These are phyloP conservation scores for Loxodonta africana DNA, from an alignment of 2,113 vertebrate genomes.

Conservation along the genomic window DNA sequence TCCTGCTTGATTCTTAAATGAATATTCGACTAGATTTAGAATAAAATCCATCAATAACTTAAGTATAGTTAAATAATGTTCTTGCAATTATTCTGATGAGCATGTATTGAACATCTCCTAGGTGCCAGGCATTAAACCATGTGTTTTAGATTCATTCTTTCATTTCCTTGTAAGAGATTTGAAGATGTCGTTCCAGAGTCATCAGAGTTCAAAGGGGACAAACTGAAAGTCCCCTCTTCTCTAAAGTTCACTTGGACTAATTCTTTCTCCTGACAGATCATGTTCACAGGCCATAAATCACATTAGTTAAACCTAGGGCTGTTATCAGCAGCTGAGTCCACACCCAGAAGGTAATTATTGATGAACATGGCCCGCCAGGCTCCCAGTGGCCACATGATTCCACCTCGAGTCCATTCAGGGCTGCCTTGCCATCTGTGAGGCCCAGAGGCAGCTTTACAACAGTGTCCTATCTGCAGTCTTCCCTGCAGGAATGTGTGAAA, in stretches of 20 bases:
- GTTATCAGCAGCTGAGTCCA: neutral
- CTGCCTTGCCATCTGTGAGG: neutral
- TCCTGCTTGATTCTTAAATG: slow-evolving; percentile 1
- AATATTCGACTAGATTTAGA: neutral
- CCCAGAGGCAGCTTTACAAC: slow-evolving; percentile 35
- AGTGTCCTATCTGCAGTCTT: neutral
- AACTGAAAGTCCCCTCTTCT: slow-evolving; percentile 33
- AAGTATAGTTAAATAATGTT: neutral
- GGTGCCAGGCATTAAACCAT: neutral
- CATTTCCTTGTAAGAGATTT: slow-evolving; percentile 21
- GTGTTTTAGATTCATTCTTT: neutral
- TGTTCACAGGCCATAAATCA: slow-evolving; percentile 62
- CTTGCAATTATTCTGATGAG: neutral
- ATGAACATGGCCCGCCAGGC: neutral
- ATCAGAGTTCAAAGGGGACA: slow-evolving; percentile 19
- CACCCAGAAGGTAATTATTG: slow-evolving; percentile 32
- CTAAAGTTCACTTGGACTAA: slow-evolving; percentile 11
- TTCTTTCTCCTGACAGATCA: slow-evolving; percentile 51
- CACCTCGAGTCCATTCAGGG: neutral
- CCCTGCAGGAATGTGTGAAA: neutral
- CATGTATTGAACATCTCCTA: neutral
- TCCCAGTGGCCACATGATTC: neutral
- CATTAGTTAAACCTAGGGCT: neutral
- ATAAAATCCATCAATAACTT: slow-evolving; percentile 5
- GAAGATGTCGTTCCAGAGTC: neutral